Evolutionary conservation across 2,888 invertebrate genomes (phyloP), one percentile per base, ranked within the genome.

Genomic region (Silvanus unidentatus): DNA sequence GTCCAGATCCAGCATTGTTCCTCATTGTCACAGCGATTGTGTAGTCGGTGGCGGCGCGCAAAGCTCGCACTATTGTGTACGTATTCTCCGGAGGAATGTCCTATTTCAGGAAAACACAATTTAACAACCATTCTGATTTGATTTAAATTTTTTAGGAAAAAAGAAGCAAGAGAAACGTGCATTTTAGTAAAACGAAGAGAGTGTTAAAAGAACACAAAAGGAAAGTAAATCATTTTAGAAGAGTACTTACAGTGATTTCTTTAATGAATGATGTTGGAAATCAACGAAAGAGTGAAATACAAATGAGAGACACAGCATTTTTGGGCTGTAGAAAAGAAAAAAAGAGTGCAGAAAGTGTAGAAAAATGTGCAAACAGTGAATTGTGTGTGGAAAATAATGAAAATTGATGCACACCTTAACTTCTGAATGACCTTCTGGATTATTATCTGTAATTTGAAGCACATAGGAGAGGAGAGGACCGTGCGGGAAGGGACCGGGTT

Each of bases 401-500:
- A 28, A 45, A 40, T 27, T 16, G 39, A 42, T 44, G 54, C 65
- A 59, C 68, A 72, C 72, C 72, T 72, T 72, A 47, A 72, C 68
- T 66, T 70, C 70, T 55, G 70, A 65, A 50, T 66, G 65, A 55
- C 60, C 63, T 43, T 59, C 55, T 43, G 63, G 65, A 50, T 64
- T 59, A 58, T 62, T 65, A 54, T 70, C 70, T 45, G 77, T 77
- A 37, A 92, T 79, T 60, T 82, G 77, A 53, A 94, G 74, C 54
- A 86, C 85, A 73, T 92, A 95, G 53, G 91, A 88, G 49, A 89
- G 80, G 58, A 95, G 78, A 32, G 90, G 91, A 53, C 91, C 94
- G 70, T 92, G 92, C 41, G 87, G 86, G 66, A 88, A 91, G 42
- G 81, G 80, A 11, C 94, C 93, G 11, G 89, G 85, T 68, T 84